Conservation (phyloP, 2,888 invertebrate species). For the Thera obeliscata region DNA sequence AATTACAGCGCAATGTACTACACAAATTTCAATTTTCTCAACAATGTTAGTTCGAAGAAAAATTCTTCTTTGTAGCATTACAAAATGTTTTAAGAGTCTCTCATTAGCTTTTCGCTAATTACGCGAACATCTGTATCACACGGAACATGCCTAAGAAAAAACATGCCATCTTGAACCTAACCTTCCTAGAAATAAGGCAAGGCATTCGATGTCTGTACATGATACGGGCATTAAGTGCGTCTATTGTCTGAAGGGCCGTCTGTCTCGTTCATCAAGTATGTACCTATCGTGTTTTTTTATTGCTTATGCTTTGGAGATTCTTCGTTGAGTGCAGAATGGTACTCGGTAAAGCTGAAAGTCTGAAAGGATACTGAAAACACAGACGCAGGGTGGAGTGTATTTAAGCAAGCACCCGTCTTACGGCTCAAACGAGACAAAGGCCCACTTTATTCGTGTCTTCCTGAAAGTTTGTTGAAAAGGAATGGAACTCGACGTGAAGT, state of each 20-base stretch:
- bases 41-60: constrained; percentile 11
- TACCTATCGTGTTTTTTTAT: constrained; percentile 66
- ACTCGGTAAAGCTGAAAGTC: constrained; percentile 7
- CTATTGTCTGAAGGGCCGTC: constrained; percentile 76
- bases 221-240: constrained; percentile 72
- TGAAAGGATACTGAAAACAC: constrained; percentile 17
- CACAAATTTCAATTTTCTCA: neutral
- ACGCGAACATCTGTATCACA: constrained; percentile 60
- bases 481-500: neutral
- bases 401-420: constrained; percentile 7
- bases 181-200: constrained; percentile 24
- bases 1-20: neutral
- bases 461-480: constrained; percentile 5
- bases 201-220: constrained; percentile 46
- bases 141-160: constrained; percentile 25
- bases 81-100: constrained; percentile 44
- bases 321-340: constrained; percentile 19
- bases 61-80: constrained; percentile 30
- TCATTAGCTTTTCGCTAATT: constrained; percentile 59
- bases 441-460: neutral
- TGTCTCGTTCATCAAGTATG: constrained; percentile 71
- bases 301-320: constrained; percentile 60
- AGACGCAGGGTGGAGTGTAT: constrained; percentile 1
- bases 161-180: constrained; percentile 32
- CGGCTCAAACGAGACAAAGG: constrained; percentile 14